Conservation (phyloP, 1,140 invertebrate genomes). For the Drosophila miranda region DNA sequence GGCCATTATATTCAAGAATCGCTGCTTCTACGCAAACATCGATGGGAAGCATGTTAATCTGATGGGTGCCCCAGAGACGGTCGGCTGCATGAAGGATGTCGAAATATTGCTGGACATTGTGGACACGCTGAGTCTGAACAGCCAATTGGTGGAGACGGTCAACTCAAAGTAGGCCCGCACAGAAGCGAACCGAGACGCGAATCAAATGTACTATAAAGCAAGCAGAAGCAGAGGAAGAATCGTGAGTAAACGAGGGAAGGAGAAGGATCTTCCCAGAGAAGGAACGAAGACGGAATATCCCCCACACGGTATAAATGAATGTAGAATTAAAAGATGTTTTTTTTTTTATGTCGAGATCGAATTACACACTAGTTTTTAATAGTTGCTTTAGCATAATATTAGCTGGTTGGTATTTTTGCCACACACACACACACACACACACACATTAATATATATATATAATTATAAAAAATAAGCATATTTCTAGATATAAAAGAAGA, state of each 20-base stretch:
- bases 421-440: not conserved
- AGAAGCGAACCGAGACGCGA: not conserved
- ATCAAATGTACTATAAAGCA: no score
- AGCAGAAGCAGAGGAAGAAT: no score
- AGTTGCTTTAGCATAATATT: slow-evolving; percentile 69
- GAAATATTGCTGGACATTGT: slow-evolving; percentile 77
- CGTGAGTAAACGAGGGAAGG: no score
- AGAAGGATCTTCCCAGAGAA: no score
- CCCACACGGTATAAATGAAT: slow-evolving; percentile 19
- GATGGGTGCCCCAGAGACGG: slow-evolving; percentile 66
- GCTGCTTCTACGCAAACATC: slow-evolving; percentile 77
- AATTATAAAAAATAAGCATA: no score
- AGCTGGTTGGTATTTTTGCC: slow-evolving; percentile 40
- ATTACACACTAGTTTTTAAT: slow-evolving; percentile 75
- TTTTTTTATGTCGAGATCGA: slow-evolving; percentile 53
- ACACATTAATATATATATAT: slow-evolving; percentile 11
- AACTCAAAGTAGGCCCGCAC: slow-evolving; percentile 46
- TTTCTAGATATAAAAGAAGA: no score
- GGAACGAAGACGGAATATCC: slow-evolving; percentile 4
- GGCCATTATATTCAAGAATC: slow-evolving; percentile 81
- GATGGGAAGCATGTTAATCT: slow-evolving; percentile 81
- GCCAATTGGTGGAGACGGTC: slow-evolving; percentile 68
- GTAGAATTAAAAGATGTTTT: slow-evolving; percentile 12
- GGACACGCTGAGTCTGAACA: slow-evolving; percentile 59
- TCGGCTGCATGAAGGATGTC: slow-evolving; percentile 62